These are phyloP conservation scores for Drosophila putrida DNA, from an alignment of 2,888 invertebrate species.

Conservation along the genomic window DNA sequence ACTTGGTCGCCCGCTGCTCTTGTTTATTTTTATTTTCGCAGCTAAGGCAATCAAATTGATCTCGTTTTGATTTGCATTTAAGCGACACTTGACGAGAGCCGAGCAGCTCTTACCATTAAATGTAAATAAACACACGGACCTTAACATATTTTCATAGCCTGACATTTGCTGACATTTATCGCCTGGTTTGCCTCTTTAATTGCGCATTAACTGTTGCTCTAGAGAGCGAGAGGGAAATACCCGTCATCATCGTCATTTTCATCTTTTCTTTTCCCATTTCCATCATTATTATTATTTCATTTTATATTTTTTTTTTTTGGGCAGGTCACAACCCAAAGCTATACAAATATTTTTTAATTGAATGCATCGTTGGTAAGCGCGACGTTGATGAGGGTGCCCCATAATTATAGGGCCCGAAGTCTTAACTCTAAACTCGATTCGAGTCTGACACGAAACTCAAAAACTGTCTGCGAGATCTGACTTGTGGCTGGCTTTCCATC, in stretches of 20 bases:
- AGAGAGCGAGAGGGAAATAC: background rate
- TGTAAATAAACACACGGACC: conserved; percentile 63
- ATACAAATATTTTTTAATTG: conserved; percentile 64
- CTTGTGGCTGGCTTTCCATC: conserved; percentile 55
- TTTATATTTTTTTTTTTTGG: conserved; percentile 28
- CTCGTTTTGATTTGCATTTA: conserved; percentile 78
- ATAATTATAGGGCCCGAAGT: conserved; percentile 61
- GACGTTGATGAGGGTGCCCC: conserved; percentile 71
- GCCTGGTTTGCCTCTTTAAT: conserved; percentile 63
- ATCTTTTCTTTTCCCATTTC: conserved; percentile 19
- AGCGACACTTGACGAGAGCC: conserved; percentile 68
- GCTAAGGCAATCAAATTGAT: conserved; percentile 70
- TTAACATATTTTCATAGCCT: conserved; percentile 49
- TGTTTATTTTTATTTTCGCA: conserved; percentile 74
- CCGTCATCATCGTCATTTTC: conserved; percentile 28
- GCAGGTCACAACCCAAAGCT: conserved; percentile 45
- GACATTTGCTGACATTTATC: conserved; percentile 66
- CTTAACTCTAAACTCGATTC: conserved; percentile 29
- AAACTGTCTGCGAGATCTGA: conserved; percentile 21
- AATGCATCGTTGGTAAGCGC: conserved; percentile 52
- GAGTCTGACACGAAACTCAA: conserved; percentile 43
- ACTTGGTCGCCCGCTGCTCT: conserved; percentile 62
- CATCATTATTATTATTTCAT: conserved; percentile 17
- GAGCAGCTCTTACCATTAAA: conserved; percentile 39
- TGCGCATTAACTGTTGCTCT: conserved; percentile 63